These are phyloP conservation scores for Phragmatobia fuliginosa DNA, from an alignment of 2,888 invertebrate genomes.

Conservation along the genomic window DNA sequence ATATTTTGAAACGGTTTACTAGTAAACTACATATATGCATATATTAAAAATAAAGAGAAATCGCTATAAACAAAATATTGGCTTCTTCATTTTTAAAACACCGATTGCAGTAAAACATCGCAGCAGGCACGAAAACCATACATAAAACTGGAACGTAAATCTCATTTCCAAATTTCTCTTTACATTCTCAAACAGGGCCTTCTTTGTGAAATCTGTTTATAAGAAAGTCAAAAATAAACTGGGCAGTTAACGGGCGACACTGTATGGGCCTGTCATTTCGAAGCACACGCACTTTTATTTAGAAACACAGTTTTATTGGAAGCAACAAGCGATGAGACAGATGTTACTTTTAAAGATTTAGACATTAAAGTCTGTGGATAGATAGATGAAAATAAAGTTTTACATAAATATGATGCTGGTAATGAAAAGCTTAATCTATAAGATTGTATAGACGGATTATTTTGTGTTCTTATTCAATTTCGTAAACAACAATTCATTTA, in stretches of 20 bases:
- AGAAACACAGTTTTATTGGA: constrained; percentile 45
- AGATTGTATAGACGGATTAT: background rate
- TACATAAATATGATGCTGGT: background rate
- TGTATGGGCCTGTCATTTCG: constrained; percentile 22
- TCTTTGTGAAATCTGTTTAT: constrained; percentile 48
- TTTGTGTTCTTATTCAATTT: background rate
- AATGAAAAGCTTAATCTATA: background rate
- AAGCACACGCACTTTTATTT: constrained; percentile 45
- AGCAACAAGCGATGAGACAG: constrained; percentile 28
- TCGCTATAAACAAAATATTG: background rate
- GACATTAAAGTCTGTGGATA: constrained; percentile 10
- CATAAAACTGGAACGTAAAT: constrained; percentile 13
- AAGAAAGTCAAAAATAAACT: constrained; percentile 47
- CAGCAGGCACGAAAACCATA: constrained; percentile 9
- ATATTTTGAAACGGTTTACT: background rate
- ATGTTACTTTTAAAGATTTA: constrained; percentile 21
- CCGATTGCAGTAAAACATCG: constrained; percentile 1
- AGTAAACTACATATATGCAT: background rate
- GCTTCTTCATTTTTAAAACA: background rate
- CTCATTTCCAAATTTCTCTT: constrained; percentile 37
- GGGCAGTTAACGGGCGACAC: constrained; percentile 38
- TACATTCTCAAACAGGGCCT: constrained; percentile 23
- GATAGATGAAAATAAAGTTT: constrained; percentile 9
- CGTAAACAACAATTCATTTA: background rate
- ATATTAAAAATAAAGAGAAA: background rate